Conservation (phyloP, 2,888 invertebrate species). For the Polylopha cassiicola region DNA sequence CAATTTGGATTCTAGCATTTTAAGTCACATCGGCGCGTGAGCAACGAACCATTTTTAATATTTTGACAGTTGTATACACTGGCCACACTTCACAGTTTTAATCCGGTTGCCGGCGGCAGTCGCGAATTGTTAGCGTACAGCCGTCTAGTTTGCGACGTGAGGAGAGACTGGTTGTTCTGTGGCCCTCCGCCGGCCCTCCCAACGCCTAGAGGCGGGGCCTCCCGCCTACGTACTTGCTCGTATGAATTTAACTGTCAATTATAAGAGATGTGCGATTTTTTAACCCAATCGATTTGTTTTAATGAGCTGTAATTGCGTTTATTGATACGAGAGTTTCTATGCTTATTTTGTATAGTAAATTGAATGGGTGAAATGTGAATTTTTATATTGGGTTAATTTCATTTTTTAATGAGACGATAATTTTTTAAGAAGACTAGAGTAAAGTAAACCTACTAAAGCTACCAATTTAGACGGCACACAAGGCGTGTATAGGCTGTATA, state of each 20-base stretch:
- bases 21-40: constrained; percentile 25
- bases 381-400: too few relatives aligned
- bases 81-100: too few relatives aligned
- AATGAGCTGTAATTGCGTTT: constrained; percentile 66
- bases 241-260: constrained; percentile 43
- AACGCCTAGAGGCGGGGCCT: constrained; percentile 61
- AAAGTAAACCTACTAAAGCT: too few relatives aligned
- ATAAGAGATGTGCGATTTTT: constrained; percentile 49
- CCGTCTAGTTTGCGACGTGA: too few relatives aligned
- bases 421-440: too few relatives aligned
- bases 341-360: constrained; percentile 6
- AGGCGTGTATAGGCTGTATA: too few relatives aligned
- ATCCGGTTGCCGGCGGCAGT: constrained; percentile 56
- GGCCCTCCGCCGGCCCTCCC: too few relatives aligned
- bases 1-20: constrained; percentile 28
- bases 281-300: constrained; percentile 56
- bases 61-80: too few relatives aligned
- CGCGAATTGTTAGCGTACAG: constrained; percentile 71
- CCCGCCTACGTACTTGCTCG: constrained; percentile 46
- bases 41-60: too few relatives aligned
- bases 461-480: too few relatives aligned
- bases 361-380: constrained; percentile 11
- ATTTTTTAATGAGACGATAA: too few relatives aligned
- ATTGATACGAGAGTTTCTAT: constrained; percentile 48
- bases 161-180: too few relatives aligned